These are phyloP conservation scores for Drosophila monieri DNA, from an alignment of 2,888 invertebrate species.

Conservation along the genomic window DNA sequence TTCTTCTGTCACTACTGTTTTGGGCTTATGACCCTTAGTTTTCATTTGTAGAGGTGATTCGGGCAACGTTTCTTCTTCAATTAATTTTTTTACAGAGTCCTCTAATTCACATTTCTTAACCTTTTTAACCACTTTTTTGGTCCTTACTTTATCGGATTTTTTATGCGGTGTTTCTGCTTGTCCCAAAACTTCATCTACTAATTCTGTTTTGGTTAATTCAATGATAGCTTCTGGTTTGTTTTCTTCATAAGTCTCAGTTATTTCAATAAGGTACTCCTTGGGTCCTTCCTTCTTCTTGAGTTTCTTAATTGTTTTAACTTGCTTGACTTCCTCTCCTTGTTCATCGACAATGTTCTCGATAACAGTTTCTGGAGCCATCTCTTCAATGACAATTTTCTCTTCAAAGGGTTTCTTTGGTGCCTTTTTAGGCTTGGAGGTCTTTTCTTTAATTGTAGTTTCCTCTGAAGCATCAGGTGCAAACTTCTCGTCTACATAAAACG, in stretches of 20 bases:
- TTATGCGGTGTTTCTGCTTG: slow-evolving; percentile 40
- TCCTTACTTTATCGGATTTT: slow-evolving; percentile 79
- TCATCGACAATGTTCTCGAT: slow-evolving; percentile 81
- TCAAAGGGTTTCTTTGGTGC: slow-evolving; percentile 34
- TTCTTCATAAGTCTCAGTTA: slow-evolving; percentile 82
- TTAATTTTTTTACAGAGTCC: slow-evolving; percentile 72
- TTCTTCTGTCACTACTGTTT: slow-evolving; percentile 39
- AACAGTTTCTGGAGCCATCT: slow-evolving; percentile 79
- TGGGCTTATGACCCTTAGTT: slow-evolving; percentile 64
- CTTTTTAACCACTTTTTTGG: slow-evolving; percentile 68
- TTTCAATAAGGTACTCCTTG: slow-evolving; percentile 82
- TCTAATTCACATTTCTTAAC: slow-evolving; percentile 75
- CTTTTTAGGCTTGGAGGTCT: slow-evolving; percentile 44
- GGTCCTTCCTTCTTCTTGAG: slow-evolving; percentile 82
- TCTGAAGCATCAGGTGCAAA: background rate
- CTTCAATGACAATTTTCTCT: slow-evolving; percentile 62
- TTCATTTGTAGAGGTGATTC: background rate
- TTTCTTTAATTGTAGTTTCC: slow-evolving; percentile 15
- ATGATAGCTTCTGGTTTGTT: slow-evolving; percentile 83
- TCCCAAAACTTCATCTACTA: slow-evolving; percentile 11
- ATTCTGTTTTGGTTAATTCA: slow-evolving; percentile 81
- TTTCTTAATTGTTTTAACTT: slow-evolving; percentile 78
- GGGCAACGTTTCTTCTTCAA: slow-evolving; percentile 73
- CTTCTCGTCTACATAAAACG: too few relatives aligned
- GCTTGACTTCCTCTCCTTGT: slow-evolving; percentile 74